Evolutionary conservation across 2,888 invertebrate genomes (phyloP).

Genomic region (Andrena trimmerana): DNA sequence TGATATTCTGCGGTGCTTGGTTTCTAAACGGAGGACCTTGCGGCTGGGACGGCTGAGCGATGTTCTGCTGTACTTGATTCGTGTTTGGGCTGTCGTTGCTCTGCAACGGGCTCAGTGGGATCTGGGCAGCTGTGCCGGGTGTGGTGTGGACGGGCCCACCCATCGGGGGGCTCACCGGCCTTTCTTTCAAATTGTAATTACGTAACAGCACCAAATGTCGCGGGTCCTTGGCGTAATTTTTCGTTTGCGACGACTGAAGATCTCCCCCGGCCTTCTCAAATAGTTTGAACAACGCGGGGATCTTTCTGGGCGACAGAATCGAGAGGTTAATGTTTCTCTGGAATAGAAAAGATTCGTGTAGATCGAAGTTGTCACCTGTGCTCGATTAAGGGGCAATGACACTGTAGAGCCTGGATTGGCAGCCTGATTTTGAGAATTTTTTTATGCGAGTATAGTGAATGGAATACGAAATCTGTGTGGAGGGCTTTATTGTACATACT

Average conservation of each 20-base stretch:
- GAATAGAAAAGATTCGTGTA: conserved; percentile 71
- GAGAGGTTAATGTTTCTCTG: conserved; percentile 94
- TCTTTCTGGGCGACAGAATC: conserved; percentile 94
- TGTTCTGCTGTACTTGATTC: conserved; percentile 81
- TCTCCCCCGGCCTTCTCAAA: conserved; percentile 97
- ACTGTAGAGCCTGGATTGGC: too few relatives aligned
- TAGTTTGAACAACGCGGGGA: conserved; percentile 93
- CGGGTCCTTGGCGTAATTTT: conserved; percentile 96
- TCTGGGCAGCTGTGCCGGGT: conserved; percentile 80
- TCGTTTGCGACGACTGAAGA: conserved; percentile 90
- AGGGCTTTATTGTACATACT: too few relatives aligned
- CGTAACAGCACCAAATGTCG: conserved; percentile 90
- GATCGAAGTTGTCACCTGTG: neutral
- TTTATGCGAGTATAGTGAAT: too few relatives aligned
- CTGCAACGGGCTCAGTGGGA: conserved; percentile 86
- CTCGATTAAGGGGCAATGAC: neutral
- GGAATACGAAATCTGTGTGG: too few relatives aligned
- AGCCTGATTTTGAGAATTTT: too few relatives aligned
- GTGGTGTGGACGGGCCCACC: conserved; percentile 86
- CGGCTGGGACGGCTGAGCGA: conserved; percentile 78
- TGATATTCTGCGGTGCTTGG: conserved; percentile 79
- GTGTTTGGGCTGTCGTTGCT: conserved; percentile 87
- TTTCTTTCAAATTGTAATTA: conserved; percentile 87
- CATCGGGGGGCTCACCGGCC: conserved; percentile 89
- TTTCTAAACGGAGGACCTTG: conserved; percentile 83